Base-by-base conservation (phyloP, 2,888 invertebrate genomes). In the Lochmaea crataegi region DNA sequence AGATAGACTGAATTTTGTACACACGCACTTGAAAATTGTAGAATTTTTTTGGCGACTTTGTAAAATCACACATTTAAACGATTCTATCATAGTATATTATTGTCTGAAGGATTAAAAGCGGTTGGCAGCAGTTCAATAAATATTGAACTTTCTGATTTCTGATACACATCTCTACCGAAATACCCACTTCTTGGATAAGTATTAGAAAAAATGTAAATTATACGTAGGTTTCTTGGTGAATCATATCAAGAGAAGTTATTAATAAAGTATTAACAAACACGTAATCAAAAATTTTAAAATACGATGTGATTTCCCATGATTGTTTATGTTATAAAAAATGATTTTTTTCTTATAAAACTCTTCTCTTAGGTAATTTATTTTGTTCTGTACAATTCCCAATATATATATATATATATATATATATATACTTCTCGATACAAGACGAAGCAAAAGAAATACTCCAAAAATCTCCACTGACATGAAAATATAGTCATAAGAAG, bases 51-150 rank as follows among this genome's bases (percentile, higher is more conserved):
- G 22, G 14, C 26, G 58, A 3, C 22, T 12, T 58, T 58, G 12
- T 32, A 58, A 42, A 58, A 32, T 58, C 26, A 32, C 26, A 32
- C 26, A 5, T 5, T 32, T 32, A 32, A 32, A 32, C 26, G 0
- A 32, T 32, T 32, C 5, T 32, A 32, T 32, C 26, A 32, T 58
- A 58, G 12, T 22, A 22, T 58, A 26, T 58, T 58, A 58, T 58
- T 10, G 32, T 58, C 32, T 58, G 58, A 58, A 58, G 14, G 58
- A 58, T 58, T 32, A 38, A 58, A 58, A 32, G 4, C 26, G 26
- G 26, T 32, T 32, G 26, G 26, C 26, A 32, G 5, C 26, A 32
- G 26, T 32, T 5, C 26, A 32, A 32, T 32, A 32, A 32, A 32
- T 32, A 32, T 32, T 32, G 5, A 32, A 32, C 5, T 48, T 48